These are phyloP conservation scores for Thunnus albacares DNA, from an alignment of 2,797 vertebrate species.

Conservation along the genomic window DNA sequence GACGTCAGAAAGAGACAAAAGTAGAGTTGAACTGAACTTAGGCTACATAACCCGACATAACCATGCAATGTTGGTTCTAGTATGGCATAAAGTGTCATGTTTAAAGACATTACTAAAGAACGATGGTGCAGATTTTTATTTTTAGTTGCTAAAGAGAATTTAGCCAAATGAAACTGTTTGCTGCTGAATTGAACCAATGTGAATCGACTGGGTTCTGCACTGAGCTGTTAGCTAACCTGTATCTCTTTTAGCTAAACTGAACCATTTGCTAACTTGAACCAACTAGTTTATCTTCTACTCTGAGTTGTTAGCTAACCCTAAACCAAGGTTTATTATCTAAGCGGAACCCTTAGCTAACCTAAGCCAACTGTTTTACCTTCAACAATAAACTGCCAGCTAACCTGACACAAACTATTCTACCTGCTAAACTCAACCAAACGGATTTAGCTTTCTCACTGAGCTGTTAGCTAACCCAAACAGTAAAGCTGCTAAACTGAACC, in stretches of 20 bases:
- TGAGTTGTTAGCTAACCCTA: neutral
- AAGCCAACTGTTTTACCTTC: neutral
- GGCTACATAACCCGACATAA: slow-evolving; percentile 7
- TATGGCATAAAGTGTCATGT: neutral
- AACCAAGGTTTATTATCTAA: too few species aligned
- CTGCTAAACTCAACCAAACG: too few species aligned
- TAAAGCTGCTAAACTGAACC: too few species aligned
- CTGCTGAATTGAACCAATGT: neutral
- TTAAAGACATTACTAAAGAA: neutral
- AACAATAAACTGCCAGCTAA: too few species aligned
- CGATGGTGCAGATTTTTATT: too few species aligned
- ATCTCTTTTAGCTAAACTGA: neutral
- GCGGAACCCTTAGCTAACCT: neutral
- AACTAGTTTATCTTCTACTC: neutral
- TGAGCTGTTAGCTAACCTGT: too few species aligned
- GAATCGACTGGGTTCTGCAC: too few species aligned
- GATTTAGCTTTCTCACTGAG: too few species aligned
- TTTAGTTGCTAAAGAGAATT: neutral
- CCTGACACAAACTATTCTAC: too few species aligned
- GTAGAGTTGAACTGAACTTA: neutral
- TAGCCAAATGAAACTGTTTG: neutral
- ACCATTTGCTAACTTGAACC: neutral
- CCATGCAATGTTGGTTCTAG: neutral
- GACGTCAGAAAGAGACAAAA: neutral
- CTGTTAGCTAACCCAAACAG: too few species aligned